A percentile compares a stretch with the other conserved stretches of the same genome.
Evolutionary conservation across 2,888 invertebrate species (phyloP).

Genomic region (Cepaea hortensis): DNA sequence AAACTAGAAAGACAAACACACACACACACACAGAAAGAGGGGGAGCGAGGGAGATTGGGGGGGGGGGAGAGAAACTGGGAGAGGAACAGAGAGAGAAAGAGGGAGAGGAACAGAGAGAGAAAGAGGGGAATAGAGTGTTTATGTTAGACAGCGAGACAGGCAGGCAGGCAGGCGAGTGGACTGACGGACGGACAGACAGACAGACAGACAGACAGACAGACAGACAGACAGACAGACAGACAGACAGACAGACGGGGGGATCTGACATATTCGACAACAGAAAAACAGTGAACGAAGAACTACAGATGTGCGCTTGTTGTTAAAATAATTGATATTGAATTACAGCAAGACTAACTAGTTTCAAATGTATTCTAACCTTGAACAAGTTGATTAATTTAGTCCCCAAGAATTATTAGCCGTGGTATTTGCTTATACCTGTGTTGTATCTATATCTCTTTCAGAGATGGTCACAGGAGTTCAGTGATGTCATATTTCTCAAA

Average conservation of each 20-base stretch:
- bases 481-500: conserved; percentile 61
- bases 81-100: not conserved
- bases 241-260: not conserved
- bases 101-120: not conserved
- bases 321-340: no score
- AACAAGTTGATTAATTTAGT: no score
- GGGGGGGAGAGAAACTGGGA: no score
- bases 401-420: no score
- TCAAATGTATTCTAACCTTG: no score
- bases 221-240: not conserved
- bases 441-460: conserved; percentile 25
- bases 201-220: not conserved
- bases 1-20: no score
- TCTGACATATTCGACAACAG: not conserved
- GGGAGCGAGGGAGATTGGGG: no score
- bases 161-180: not conserved
- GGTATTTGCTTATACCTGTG: no score
- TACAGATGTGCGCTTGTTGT: no score
- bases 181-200: not conserved
- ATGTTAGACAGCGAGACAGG: not conserved
- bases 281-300: no score
- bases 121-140: not conserved
- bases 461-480: conserved; percentile 36
- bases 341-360: no score
- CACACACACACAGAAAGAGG: no score